These are phyloP conservation scores for Papilio xuthus DNA, from an alignment of 1,140 invertebrate genomes.

Conservation along the genomic window DNA sequence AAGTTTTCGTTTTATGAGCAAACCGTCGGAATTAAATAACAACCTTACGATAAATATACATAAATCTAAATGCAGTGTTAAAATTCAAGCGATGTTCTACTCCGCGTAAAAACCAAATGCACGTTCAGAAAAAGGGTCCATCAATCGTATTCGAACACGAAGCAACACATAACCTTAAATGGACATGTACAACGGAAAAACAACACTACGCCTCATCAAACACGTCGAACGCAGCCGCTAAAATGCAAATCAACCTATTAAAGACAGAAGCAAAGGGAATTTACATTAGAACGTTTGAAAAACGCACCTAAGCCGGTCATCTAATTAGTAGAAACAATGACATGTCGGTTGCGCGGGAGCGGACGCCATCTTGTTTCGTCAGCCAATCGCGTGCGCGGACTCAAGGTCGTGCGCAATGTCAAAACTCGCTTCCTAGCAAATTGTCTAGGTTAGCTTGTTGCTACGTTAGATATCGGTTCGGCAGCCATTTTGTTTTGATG, in stretches of 20 bases:
- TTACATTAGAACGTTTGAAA: conserved; percentile 62
- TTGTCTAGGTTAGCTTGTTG: conserved; percentile 67
- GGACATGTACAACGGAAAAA: conserved; percentile 24
- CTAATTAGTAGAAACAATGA: conserved; percentile 63
- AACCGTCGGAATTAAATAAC: neutral
- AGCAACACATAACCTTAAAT: conserved; percentile 14
- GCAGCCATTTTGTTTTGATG: conserved; percentile 67
- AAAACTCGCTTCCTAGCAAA: conserved; percentile 73
- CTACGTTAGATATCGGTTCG: conserved; percentile 66
- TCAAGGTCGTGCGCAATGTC: conserved; percentile 75
- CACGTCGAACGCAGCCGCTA: conserved; percentile 26
- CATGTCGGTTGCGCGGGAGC: conserved; percentile 55
- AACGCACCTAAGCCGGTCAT: conserved; percentile 70
- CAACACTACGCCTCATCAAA: conserved; percentile 26
- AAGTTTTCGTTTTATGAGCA: neutral
- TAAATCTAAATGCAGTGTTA: conserved; percentile 2
- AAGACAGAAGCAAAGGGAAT: conserved; percentile 36
- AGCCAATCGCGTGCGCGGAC: conserved; percentile 58
- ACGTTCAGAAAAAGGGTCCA: conserved; percentile 25
- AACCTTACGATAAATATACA: neutral
- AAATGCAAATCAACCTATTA: conserved; percentile 34
- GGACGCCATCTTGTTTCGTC: conserved; percentile 64
- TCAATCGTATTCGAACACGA: conserved; percentile 28
- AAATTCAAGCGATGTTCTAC: conserved; percentile 9
- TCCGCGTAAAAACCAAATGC: conserved; percentile 13